Evolutionary conservation across 2,797 vertebrate genomes (phyloP).

Genomic region (Furcifer pardalis): DNA sequence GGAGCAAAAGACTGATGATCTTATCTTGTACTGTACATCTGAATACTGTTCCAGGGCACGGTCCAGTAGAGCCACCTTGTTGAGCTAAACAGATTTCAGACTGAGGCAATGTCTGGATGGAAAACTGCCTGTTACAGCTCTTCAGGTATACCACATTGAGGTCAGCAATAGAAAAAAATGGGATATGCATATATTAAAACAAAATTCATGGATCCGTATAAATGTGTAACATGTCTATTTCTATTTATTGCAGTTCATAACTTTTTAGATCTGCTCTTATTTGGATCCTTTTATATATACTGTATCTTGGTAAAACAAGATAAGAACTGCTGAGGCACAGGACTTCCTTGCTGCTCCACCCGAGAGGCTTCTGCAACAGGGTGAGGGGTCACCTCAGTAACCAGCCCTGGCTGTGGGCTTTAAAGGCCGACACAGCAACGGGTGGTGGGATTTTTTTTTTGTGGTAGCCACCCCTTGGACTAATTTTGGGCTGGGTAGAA

Average conservation of each 20-base stretch:
- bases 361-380: too few relatives aligned
- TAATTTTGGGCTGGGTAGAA: too few relatives aligned
- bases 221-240: neutral
- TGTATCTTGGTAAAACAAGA: too few relatives aligned
- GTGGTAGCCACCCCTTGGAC: too few relatives aligned
- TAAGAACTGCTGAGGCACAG: too few relatives aligned
- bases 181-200: neutral
- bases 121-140: neutral
- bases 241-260: neutral
- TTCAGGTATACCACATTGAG: neutral
- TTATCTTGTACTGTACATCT: neutral
- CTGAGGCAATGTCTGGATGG: neutral
- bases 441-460: too few relatives aligned
- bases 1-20: neutral
- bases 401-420: too few relatives aligned
- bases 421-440: too few relatives aligned
- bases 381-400: too few relatives aligned
- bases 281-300: too few relatives aligned
- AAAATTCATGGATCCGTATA: neutral
- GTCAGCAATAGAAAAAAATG: neutral
- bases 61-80: neutral
- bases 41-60: neutral
- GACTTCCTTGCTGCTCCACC: too few relatives aligned
- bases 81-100: neutral
- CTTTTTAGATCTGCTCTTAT: neutral